Evolutionary conservation across 2,888 invertebrate genomes (phyloP).

Genomic region (Nemurella pictetii): DNA sequence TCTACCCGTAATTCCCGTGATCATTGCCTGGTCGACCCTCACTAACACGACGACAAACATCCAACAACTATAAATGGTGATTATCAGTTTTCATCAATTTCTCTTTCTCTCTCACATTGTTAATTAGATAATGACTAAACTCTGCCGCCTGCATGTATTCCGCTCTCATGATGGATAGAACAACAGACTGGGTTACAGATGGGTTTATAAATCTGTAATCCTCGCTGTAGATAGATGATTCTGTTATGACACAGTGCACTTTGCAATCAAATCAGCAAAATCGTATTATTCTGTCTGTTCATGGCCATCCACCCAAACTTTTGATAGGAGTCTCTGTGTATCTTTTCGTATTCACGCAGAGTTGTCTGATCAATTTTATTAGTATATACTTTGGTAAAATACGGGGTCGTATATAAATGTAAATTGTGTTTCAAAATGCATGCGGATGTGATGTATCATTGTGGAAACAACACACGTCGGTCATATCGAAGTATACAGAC

Average conservation of each 20-base stretch:
- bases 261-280: not conserved
- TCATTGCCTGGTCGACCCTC: not conserved
- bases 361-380: not conserved
- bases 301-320: not conserved
- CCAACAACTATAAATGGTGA: not conserved
- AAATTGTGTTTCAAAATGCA: not conserved
- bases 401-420: not conserved
- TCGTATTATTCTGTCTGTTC: not conserved
- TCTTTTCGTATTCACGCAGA: not conserved
- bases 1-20: not conserved
- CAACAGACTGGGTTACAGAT: not conserved
- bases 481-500: not conserved
- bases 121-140: not conserved
- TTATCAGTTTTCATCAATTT: not conserved
- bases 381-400: not conserved
- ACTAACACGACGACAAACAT: not conserved
- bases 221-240: not conserved
- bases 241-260: not conserved
- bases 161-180: not conserved
- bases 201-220: not conserved
- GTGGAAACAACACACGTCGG: not conserved
- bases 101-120: not conserved
- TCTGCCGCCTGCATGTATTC: not conserved
- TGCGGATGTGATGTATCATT: not conserved
- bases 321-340: not conserved